Conservation (phyloP, 2,797 vertebrate genomes). For the Notamacropus eugenii region DNA sequence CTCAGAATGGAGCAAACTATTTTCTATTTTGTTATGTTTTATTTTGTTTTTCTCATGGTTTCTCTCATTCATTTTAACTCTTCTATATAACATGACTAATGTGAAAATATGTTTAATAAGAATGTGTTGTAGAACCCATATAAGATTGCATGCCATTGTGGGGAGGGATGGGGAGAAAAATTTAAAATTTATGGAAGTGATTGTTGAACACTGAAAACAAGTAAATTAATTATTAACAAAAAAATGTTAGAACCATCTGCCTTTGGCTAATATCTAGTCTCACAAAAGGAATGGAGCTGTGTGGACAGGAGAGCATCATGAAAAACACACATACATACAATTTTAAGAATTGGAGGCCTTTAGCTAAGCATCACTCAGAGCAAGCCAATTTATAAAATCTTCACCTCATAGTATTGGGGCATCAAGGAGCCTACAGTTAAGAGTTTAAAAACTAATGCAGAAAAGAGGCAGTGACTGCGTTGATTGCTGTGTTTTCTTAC, state of each 20-base stretch:
- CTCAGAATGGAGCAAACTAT: too few species aligned
- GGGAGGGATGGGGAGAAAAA: too few species aligned
- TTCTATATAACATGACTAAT: too few species aligned
- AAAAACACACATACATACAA: not conserved
- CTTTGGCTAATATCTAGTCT: not conserved
- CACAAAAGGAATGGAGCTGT: not conserved
- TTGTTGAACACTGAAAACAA: too few species aligned
- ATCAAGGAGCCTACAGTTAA: conserved; percentile 66
- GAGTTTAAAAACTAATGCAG: conserved; percentile 47
- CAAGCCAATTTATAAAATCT: conserved; percentile 69
- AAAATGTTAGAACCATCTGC: not conserved
- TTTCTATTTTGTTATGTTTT: too few species aligned
- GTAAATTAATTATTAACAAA: too few species aligned
- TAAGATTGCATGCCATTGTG: too few species aligned
- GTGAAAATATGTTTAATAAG: too few species aligned
- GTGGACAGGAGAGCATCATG: not conserved
- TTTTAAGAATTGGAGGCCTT: conserved; percentile 45
- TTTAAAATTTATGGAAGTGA: too few species aligned
- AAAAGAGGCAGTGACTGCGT: conserved; percentile 53
- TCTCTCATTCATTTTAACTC: too few species aligned
- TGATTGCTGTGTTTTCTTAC: conserved; percentile 16
- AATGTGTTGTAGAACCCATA: too few species aligned
- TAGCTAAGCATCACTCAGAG: conserved; percentile 58
- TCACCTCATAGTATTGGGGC: conserved; percentile 48
- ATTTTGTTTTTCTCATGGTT: too few species aligned